Conservation (phyloP, 1,140 invertebrate species). For the Calosoma granatense region DNA sequence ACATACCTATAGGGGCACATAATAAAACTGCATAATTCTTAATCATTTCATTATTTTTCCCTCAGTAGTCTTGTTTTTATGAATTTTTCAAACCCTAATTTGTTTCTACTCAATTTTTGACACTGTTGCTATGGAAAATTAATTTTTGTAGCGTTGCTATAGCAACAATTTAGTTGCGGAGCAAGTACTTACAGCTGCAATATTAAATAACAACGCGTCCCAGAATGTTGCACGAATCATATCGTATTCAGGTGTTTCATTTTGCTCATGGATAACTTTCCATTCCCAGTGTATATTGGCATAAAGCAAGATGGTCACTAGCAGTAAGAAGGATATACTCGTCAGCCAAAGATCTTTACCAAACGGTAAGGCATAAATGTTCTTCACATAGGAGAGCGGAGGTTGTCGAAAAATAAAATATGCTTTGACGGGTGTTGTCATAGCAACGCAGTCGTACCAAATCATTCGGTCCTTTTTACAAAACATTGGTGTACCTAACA, state of each 20-base stretch:
- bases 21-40: no score
- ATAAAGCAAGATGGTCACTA: constrained; percentile 17
- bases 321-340: no score
- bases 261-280: background rate
- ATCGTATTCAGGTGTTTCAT: background rate
- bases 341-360: background rate
- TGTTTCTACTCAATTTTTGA: no score
- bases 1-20: constrained; percentile 29
- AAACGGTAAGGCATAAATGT: constrained; percentile 47
- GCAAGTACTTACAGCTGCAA: constrained; percentile 20
- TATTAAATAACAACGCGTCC: background rate
- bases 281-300: constrained; percentile 19
- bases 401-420: constrained; percentile 48
- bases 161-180: constrained; percentile 29
- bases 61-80: no score
- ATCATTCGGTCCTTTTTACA: constrained; percentile 39
- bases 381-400: constrained; percentile 47
- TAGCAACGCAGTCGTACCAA: constrained; percentile 42
- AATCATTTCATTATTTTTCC: no score
- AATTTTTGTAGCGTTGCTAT: constrained; percentile 36
- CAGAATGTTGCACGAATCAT: background rate
- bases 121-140: no score
- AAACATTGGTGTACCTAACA: constrained; percentile 41
- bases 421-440: constrained; percentile 40
- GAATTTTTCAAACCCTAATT: no score